phyloP scores from a whole-genome alignment of 2,113 vertebrate genomes.

The Poeciliopsis turrubarensis region DNA sequence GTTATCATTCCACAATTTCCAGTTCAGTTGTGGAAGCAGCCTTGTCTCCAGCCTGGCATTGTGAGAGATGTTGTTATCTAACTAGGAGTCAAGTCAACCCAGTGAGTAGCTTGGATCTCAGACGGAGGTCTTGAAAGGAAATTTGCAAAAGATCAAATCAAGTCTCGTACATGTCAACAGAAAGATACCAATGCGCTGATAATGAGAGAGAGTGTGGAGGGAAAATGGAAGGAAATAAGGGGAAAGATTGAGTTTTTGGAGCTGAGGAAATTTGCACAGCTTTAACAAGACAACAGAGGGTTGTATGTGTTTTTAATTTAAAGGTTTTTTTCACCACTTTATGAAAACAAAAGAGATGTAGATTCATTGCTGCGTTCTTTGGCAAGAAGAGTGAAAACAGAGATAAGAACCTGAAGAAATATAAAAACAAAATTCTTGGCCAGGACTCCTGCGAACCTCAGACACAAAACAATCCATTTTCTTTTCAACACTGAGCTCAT shows the following conservation, averaged over 20 bases:
- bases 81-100: constrained; percentile 25
- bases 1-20: constrained; percentile 14
- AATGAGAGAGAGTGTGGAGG: constrained; percentile 7
- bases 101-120: constrained; percentile 21
- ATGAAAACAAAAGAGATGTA: constrained; percentile 31
- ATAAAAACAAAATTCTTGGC: constrained; percentile 55
- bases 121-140: constrained; percentile 30
- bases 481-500: constrained; percentile 29
- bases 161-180: constrained; percentile 20
- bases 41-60: constrained; percentile 12
- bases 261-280: constrained; percentile 10
- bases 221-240: constrained; percentile 16
- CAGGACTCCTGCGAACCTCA: constrained; percentile 16
- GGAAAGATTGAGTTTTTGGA: constrained; percentile 5
- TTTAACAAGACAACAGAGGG: constrained; percentile 10
- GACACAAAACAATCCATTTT: constrained; percentile 42
- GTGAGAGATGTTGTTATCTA: constrained; percentile 18
- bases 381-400: constrained; percentile 44
- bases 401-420: constrained; percentile 51
- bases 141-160: constrained; percentile 37
- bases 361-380: constrained; percentile 51
- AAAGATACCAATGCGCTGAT: constrained; percentile 37
- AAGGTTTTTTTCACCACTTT: constrained; percentile 27
- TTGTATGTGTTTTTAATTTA: constrained; percentile 22
- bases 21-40: constrained; percentile 23